A percentile compares a stretch with the other conserved stretches of the same genome.
These are phyloP conservation scores for Telmatochromis sp. DNA, from an alignment of 2,113 vertebrate species.

Conservation along the genomic window DNA sequence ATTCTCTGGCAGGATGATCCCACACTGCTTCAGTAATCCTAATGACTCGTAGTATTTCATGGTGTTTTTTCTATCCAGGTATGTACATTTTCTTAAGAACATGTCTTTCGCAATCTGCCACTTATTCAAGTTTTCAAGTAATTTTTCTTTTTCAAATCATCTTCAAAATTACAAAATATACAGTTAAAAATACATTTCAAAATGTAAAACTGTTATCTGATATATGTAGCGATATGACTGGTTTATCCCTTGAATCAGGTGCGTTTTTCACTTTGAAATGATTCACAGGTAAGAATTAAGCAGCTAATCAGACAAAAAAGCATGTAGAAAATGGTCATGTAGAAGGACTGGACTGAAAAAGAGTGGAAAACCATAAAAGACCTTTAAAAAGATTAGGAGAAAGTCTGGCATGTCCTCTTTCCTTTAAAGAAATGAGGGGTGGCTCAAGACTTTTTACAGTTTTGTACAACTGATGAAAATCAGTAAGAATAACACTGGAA, in stretches of 20 bases:
- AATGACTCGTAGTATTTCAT: neutral
- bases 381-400: neutral
- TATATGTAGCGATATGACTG: accelerated
- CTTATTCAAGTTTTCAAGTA: neutral
- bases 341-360: neutral
- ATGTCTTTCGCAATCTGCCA: neutral
- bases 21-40: neutral
- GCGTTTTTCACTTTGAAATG: neutral
- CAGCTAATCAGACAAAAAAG: neutral
- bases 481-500: neutral
- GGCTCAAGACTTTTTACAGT: neutral
- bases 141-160: neutral
- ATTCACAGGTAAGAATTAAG: neutral
- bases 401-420: neutral
- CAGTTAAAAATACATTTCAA: neutral
- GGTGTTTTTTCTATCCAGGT: neutral
- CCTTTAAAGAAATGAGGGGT: neutral
- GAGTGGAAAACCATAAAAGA: neutral
- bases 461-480: neutral
- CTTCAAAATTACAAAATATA: neutral
- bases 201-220: neutral
- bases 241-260: neutral
- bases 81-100: neutral
- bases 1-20: neutral
- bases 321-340: neutral